Evolutionary conservation across 53 echinoderm and acorn worm species (phyloP), one percentile per base, ranked within the genome.

Genomic region (Hippasteria phrygiana): DNA sequence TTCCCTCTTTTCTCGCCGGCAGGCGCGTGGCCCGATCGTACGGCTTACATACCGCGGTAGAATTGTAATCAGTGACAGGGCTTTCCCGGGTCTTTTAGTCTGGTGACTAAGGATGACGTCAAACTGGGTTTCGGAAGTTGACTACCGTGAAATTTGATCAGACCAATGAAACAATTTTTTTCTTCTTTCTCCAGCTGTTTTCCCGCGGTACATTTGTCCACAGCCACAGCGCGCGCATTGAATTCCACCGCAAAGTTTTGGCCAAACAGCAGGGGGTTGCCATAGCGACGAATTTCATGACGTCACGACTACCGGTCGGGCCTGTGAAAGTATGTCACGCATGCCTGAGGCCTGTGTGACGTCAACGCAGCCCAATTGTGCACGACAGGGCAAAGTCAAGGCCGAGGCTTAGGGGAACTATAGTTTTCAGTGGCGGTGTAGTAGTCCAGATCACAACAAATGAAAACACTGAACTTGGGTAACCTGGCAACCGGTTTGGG

Each of bases 211-310:
- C n/a, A n/a, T 35, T 13, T 12, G 14, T 14, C 69, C 10, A 13
- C 69, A 35, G 16, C 16, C 34, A 22, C n/a, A 33, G 22, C 34
- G 14, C 69, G 11, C 12, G 65, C 65, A 65, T 7, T 28, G 29
- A 10, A 33, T 31, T 34, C 84, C 71, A 22, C 70, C 71, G 53
- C 71, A 70, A 85, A 85, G 85, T 85, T 85, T 85, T 32, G 71
- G 24, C 85, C 48, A 85, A 85, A 85, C 85, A 85, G 32, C 85
- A 73, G 92, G 75, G 91, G 48, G 88, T 88, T 92, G 55, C 77
- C 88, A 92, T 83, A 45, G 66, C 83, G 70, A 92, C 88, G 38
- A 36, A 12, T 29, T n/a, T 13, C 51, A 63, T 92, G 92, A 92
- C 92, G 92, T 92, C 85, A 85, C 85, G 53, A 50, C 85, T 85